Evolutionary conservation across 2,888 invertebrate genomes (phyloP).

Genomic region (Electrophaes corylata): DNA sequence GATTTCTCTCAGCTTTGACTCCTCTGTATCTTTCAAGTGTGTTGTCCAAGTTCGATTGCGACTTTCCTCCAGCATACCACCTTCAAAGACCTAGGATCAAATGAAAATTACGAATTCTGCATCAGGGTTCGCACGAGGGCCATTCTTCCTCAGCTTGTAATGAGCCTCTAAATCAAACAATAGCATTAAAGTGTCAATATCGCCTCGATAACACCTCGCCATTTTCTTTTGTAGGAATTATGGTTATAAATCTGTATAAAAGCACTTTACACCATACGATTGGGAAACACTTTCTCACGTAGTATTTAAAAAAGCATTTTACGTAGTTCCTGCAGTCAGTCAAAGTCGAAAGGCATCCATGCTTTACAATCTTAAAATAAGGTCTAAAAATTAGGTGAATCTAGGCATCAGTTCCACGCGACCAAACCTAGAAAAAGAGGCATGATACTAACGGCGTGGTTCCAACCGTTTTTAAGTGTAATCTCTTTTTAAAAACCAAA

Average conservation of each 20-base stretch:
- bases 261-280: slow-evolving; percentile 35
- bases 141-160: slow-evolving; percentile 75
- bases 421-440: too few relatives aligned
- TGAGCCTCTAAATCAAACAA: slow-evolving; percentile 84
- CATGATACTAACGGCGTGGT: too few relatives aligned
- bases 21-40: not conserved
- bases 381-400: too few relatives aligned
- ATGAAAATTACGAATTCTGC: slow-evolving; percentile 61
- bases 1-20: not conserved
- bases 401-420: too few relatives aligned
- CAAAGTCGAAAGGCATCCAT: too few relatives aligned
- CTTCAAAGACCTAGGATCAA: slow-evolving; percentile 35
- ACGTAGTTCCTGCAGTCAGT: too few relatives aligned
- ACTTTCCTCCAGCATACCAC: slow-evolving; percentile 4
- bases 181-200: slow-evolving; percentile 84
- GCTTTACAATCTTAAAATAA: too few relatives aligned
- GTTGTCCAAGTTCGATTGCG: not conserved
- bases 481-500: too few relatives aligned
- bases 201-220: slow-evolving; percentile 78
- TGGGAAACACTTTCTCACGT: not conserved
- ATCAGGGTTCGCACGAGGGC: slow-evolving; percentile 61
- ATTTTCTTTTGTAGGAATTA: slow-evolving; percentile 81
- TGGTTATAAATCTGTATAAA: slow-evolving; percentile 72
- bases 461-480: too few relatives aligned
- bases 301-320: too few relatives aligned